Conservation (phyloP, 2,888 invertebrate species). For the Azorinus chamasolen region DNA sequence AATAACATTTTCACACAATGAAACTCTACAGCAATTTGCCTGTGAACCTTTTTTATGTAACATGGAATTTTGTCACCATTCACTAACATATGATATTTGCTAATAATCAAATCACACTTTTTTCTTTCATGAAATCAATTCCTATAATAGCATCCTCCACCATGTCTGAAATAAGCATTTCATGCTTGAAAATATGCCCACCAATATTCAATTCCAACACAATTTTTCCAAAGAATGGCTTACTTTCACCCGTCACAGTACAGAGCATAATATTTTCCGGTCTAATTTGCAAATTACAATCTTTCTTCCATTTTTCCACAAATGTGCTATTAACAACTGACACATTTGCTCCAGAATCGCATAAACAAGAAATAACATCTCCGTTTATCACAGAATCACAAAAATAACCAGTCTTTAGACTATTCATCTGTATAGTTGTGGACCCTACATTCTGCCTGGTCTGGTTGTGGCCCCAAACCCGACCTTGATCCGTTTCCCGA, state of each 20-base stretch:
- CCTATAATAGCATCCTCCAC: neutral
- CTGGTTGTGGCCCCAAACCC: slow-evolving; percentile 25
- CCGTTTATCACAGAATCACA: slow-evolving; percentile 10
- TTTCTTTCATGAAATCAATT: too few species aligned
- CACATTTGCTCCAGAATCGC: slow-evolving; percentile 29
- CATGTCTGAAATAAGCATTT: slow-evolving; percentile 19
- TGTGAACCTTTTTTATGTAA: slow-evolving; percentile 17
- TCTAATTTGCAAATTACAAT: too few species aligned
- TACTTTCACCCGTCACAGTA: slow-evolving; percentile 17
- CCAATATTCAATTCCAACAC: neutral
- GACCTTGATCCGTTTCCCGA: slow-evolving; percentile 30
- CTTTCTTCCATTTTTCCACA: too few species aligned
- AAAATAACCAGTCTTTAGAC: slow-evolving; percentile 16
- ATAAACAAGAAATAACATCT: slow-evolving; percentile 9
- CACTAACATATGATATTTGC: slow-evolving; percentile 13
- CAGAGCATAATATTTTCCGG: slow-evolving; percentile 5
- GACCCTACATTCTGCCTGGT: slow-evolving; percentile 25
- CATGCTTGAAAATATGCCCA: slow-evolving; percentile 9
- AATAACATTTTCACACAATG: too few species aligned
- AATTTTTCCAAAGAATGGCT: slow-evolving; percentile 19
- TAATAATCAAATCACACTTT: slow-evolving; percentile 31
- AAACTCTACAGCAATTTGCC: too few species aligned
- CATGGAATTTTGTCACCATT: slow-evolving; percentile 20
- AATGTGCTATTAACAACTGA: slow-evolving; percentile 9
- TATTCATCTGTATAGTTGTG: slow-evolving; percentile 18